These are phyloP conservation scores for Toxotes jaculatrix DNA, from an alignment of 2,113 vertebrate species.

Conservation along the genomic window DNA sequence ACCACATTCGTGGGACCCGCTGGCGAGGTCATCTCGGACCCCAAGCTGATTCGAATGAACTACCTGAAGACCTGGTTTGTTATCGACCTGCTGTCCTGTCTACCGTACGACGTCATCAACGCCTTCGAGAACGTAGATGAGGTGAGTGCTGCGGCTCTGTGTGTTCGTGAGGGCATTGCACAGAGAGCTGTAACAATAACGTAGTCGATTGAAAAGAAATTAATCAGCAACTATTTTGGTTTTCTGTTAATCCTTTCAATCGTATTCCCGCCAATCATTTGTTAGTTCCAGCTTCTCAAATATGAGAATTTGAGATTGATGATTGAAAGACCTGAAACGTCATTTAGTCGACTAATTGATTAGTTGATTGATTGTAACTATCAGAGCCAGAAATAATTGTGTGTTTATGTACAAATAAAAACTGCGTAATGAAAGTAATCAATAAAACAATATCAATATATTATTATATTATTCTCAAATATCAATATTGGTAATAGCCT, in stretches of 20 bases:
- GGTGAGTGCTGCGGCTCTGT: slow-evolving; percentile 85
- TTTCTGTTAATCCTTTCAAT: neutral
- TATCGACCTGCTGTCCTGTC: slow-evolving; percentile 97
- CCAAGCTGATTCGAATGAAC: slow-evolving; percentile 99
- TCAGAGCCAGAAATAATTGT: too few species aligned
- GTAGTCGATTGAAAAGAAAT: neutral
- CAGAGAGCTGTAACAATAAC: neutral
- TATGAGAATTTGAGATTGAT: too few species aligned
- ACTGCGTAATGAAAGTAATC: neutral
- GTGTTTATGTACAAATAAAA: neutral
- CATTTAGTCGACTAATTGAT: too few species aligned
- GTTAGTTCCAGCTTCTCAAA: too few species aligned
- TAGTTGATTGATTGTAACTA: too few species aligned
- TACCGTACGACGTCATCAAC: slow-evolving; percentile 99
- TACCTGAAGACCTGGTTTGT: slow-evolving; percentile 99
- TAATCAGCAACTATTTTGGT: neutral
- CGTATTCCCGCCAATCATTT: too few species aligned
- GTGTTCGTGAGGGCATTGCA: neutral
- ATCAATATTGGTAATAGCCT: neutral
- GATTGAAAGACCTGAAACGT: too few species aligned
- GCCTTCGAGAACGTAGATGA: slow-evolving; percentile 99
- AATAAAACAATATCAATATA: neutral
- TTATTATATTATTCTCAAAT: neutral
- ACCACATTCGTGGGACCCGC: slow-evolving; percentile 98
- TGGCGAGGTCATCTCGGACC: slow-evolving; percentile 98